Percentiles rank a stretch among this genome's conserved stretches.
Conservation (phyloP, 2,888 invertebrate species). For the Ecliptopera silaceata region DNA sequence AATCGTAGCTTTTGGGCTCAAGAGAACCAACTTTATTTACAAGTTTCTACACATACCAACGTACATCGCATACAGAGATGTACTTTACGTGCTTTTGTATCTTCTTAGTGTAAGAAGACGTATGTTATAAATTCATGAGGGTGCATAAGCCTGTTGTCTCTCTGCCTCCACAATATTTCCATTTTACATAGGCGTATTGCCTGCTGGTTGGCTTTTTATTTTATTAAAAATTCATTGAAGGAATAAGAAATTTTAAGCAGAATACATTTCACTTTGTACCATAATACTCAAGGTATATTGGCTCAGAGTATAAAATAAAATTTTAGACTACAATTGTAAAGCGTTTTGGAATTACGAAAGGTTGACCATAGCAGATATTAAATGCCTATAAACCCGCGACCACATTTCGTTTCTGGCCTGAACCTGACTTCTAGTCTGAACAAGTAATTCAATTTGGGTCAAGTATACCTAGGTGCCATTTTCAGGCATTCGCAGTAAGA, state of each 20-base stretch:
- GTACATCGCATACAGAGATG: slow-evolving; percentile 24
- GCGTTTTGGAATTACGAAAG: background rate
- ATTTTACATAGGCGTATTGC: slow-evolving; percentile 37
- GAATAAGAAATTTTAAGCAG: slow-evolving; percentile 10
- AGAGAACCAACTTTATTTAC: slow-evolving; percentile 61
- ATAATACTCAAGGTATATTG: background rate
- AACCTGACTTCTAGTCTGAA: slow-evolving; percentile 7
- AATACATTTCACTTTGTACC: slow-evolving; percentile 5
- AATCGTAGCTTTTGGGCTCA: slow-evolving; percentile 57
- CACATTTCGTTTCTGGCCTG: slow-evolving; percentile 4
- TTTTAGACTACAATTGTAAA: background rate
- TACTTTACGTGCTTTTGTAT: slow-evolving; percentile 29
- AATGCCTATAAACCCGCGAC: background rate
- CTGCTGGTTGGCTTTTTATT: slow-evolving; percentile 29
- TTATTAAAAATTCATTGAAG: slow-evolving; percentile 28
- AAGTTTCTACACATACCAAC: slow-evolving; percentile 45
- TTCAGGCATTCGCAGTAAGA: slow-evolving; percentile 21
- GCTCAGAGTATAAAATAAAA: background rate
- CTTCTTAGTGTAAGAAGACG: slow-evolving; percentile 55
- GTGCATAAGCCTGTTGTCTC: slow-evolving; percentile 43
- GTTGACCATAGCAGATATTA: slow-evolving; percentile 1
- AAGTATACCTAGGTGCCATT: slow-evolving; percentile 23
- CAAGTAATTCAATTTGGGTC: slow-evolving; percentile 25
- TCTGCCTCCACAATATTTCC: slow-evolving; percentile 36
- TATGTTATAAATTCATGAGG: slow-evolving; percentile 61